phyloP scores from a whole-genome alignment of 1,140 invertebrate species.

The Lepidostoma basale region DNA sequence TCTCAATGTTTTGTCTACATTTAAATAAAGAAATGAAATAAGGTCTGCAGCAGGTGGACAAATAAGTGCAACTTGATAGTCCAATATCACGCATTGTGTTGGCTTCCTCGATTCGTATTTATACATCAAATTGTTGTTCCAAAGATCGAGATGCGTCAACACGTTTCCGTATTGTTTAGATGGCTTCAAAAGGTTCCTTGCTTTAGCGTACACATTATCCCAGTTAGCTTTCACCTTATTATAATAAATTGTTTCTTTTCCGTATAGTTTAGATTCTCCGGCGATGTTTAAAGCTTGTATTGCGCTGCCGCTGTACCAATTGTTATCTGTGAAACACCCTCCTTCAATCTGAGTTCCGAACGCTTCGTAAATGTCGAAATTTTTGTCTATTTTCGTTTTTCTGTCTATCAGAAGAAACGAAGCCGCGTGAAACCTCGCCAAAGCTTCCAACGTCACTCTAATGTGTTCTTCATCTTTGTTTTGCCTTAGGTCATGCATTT shows the following conservation, averaged over 20 bases:
- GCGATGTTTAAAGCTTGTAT: slow-evolving; percentile 9
- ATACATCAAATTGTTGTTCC: slow-evolving; percentile 69
- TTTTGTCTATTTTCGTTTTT: slow-evolving; percentile 11
- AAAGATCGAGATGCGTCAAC: slow-evolving; percentile 66
- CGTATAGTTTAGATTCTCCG: slow-evolving; percentile 18
- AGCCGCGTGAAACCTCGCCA: slow-evolving; percentile 33
- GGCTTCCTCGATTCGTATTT: slow-evolving; percentile 55
- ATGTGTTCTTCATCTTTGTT: slow-evolving; percentile 28
- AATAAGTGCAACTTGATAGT: slow-evolving; percentile 64
- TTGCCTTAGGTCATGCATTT: slow-evolving; percentile 23
- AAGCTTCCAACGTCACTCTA: slow-evolving; percentile 1
- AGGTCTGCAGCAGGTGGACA: slow-evolving; percentile 65
- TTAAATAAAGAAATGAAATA: slow-evolving; percentile 40
- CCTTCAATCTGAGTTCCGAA: slow-evolving; percentile 16
- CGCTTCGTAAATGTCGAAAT: slow-evolving; percentile 27
- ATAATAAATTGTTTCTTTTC: slow-evolving; percentile 7
- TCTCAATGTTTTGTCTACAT: slow-evolving; percentile 4
- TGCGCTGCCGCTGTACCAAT: slow-evolving; percentile 21
- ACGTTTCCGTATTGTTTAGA: slow-evolving; percentile 58
- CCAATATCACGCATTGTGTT: slow-evolving; percentile 62
- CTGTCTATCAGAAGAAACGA: slow-evolving; percentile 36
- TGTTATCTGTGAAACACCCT: slow-evolving; percentile 22
- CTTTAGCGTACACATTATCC: slow-evolving; percentile 49
- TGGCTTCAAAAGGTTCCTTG: slow-evolving; percentile 46
- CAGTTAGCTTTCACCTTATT: slow-evolving; percentile 48